These are phyloP conservation scores for Phragmatobia fuliginosa DNA, from an alignment of 2,888 invertebrate species.

Conservation along the genomic window DNA sequence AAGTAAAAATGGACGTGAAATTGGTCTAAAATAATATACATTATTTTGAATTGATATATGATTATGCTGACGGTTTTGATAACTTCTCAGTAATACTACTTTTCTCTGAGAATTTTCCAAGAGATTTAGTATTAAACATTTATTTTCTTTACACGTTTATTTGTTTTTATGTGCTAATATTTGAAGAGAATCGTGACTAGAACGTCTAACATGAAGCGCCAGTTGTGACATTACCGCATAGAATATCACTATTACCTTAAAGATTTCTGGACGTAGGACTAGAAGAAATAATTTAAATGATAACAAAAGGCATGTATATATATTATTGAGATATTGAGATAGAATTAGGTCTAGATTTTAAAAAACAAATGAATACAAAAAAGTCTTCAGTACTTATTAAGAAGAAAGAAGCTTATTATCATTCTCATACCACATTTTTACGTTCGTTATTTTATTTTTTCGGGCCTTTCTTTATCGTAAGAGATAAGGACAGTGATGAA, in stretches of 20 bases:
- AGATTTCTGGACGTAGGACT: not conserved
- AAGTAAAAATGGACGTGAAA: not conserved
- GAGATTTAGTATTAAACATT: not conserved
- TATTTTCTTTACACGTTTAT: not conserved
- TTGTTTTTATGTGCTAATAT: not conserved
- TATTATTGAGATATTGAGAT: no score
- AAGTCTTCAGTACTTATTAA: not conserved
- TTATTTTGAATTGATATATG: not conserved
- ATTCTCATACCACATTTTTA: conserved; percentile 22
- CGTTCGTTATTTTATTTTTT: conserved; percentile 65
- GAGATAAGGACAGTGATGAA: conserved; percentile 66
- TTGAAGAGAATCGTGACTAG: not conserved
- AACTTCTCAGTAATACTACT: not conserved
- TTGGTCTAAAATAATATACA: not conserved
- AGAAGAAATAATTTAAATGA: not conserved
- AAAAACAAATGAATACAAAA: not conserved
- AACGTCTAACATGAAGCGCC: not conserved
- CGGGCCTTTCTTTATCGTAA: conserved; percentile 57
- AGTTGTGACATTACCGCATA: not conserved
- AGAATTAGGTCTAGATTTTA: not conserved
- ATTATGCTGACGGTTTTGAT: not conserved
- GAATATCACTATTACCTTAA: not conserved
- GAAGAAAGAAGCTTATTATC: conserved; percentile 6
- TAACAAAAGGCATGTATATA: not conserved
- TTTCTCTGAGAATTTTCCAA: not conserved